Evolutionary conservation across 2,888 invertebrate species (phyloP), one percentile per base, ranked within the genome.

Genomic region (Drosophila recens): DNA sequence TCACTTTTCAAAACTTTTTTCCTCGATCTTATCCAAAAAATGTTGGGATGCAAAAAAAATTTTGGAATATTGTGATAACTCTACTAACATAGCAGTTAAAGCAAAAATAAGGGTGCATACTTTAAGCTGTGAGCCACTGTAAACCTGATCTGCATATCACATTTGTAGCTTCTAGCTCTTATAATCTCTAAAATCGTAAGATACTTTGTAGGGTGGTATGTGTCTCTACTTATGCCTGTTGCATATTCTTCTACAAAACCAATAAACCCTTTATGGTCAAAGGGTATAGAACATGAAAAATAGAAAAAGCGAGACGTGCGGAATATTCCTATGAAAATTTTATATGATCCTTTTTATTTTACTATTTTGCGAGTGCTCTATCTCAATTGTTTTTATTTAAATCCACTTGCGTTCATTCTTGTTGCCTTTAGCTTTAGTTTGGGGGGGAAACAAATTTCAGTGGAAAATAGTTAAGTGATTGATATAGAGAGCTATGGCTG

Each of bases 401-500:
- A 68, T 69, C 51, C 65, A 72, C 53, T 71, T 57, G 42, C 27
- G 43, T 57, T 36, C 27, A 58, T 42, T 53, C 6, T 10, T 42
- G 58, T 38, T 46, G 5, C 10, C 23, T 42, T 49, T 43, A 10
- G 13, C 11, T 49, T 11, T 52, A 38, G 51, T 42, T 48, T 48
- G 40, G 54, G 38, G 27, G 38, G 40, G 23, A 66, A 75, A 74
- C 72, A 79, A 71, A 75, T 73, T 75, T 56, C 49, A 66, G 43
- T 49, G 54, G 57, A 72, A 79, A 76, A 67, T 67, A 74, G 80
- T 79, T 73, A 75, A 79, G 80, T 82, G 83, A 85, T 80, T 86
- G 87, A 86, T 87, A 74, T 75, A 69, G 71, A 72, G 71, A 73
- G 51, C 56, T 23, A 33, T 48, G 63, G 49, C 57, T 43, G 54